These are phyloP conservation scores for Bambusicola thoracicus DNA, from an alignment of 2,113 vertebrate genomes.

Conservation along the genomic window DNA sequence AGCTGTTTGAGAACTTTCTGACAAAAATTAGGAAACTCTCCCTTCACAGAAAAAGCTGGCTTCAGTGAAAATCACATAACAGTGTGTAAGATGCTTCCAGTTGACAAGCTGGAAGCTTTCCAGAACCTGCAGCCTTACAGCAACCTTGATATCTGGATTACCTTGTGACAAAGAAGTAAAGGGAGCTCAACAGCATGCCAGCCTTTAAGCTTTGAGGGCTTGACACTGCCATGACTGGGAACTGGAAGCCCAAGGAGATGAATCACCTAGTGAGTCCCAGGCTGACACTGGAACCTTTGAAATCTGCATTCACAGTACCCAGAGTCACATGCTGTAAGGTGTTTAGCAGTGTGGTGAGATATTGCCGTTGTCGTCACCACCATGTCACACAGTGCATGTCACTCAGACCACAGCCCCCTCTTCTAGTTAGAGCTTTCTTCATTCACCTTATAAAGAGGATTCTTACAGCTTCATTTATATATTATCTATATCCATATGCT, in stretches of 20 bases:
- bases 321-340: fast-evolving
- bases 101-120: not conserved
- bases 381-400: fast-evolving
- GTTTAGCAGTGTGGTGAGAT: fast-evolving
- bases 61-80: not conserved
- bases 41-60: not conserved
- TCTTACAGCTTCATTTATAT: not conserved
- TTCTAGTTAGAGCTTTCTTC: not conserved
- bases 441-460: not conserved
- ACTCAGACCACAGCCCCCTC: not conserved
- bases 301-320: not conserved
- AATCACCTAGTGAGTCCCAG: not conserved
- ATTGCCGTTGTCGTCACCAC: fast-evolving
- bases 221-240: fast-evolving
- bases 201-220: not conserved
- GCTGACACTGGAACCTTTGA: not conserved
- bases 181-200: not conserved
- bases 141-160: too few species aligned
- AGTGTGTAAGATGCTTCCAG: not conserved
- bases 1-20: not conserved
- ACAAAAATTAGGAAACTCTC: not conserved
- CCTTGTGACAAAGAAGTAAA: not conserved
- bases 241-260: too few species aligned
- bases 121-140: not conserved
- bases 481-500: not conserved